Percentiles rank a stretch among this genome's conserved stretches.
These are phyloP conservation scores for Gracilinanus agilis DNA, from an alignment of 2,113 vertebrate genomes.

Conservation along the genomic window DNA sequence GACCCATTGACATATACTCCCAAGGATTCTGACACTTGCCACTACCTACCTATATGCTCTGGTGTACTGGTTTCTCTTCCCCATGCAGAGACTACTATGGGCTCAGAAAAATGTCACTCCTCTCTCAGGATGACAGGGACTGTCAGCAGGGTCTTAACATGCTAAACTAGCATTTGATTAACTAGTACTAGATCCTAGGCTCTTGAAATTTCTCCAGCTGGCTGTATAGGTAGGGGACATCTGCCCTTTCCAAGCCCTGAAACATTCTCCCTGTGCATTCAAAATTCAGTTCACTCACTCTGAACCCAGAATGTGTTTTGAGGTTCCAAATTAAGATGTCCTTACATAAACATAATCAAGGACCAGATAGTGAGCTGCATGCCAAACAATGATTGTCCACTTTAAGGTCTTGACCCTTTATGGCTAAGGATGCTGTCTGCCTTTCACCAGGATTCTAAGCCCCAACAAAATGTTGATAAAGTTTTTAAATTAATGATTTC, in stretches of 20 bases:
- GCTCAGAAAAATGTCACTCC: not conserved
- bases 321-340: not conserved
- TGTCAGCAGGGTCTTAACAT: not conserved
- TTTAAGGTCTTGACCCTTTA: not conserved
- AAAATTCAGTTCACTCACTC: no score
- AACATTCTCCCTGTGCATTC: not conserved
- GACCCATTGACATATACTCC: not conserved
- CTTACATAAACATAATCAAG: not conserved
- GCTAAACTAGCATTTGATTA: not conserved
- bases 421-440: not conserved
- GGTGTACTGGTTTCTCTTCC: not conserved
- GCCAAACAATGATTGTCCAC: not conserved
- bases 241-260: not conserved
- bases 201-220: not conserved
- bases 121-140: not conserved
- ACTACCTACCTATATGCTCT: not conserved
- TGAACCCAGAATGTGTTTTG: no score
- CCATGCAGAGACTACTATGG: not conserved
- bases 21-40: not conserved
- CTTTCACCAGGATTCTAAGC: not conserved
- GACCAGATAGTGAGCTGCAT: not conserved
- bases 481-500: constrained; percentile 3
- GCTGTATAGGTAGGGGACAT: not conserved
- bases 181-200: not conserved
- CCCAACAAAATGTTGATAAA: not conserved